Evolutionary conservation across 2,113 vertebrate species (phyloP).

Genomic region (Dicrurus megarhynchus): DNA sequence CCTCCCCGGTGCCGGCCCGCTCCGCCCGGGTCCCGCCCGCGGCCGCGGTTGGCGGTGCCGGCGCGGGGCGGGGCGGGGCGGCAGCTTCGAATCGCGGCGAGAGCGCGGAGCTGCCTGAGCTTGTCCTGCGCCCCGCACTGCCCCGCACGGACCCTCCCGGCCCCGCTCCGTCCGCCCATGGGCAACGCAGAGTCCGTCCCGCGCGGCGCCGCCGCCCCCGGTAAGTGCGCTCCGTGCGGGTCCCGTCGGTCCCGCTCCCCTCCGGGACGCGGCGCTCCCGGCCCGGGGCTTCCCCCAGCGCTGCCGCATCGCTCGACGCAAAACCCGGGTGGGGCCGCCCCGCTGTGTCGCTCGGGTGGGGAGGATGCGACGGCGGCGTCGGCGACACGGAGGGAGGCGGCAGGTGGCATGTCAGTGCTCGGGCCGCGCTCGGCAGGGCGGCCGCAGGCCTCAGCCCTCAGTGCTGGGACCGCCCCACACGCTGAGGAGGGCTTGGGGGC

Average conservation of each 20-base stretch:
- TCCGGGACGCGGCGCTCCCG: neutral
- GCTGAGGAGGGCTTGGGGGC: fast-evolving
- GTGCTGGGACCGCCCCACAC: fast-evolving
- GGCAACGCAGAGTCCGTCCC: conserved; percentile 51
- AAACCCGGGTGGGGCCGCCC: fast-evolving
- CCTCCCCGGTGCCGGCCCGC: neutral
- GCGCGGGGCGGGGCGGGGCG: conserved; percentile 18
- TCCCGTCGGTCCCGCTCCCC: neutral
- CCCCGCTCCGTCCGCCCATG: neutral
- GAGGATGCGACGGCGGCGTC: neutral
- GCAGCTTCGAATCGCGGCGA: conserved; percentile 17
- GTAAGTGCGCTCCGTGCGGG: neutral
- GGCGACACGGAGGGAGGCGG: neutral
- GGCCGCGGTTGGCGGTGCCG: neutral
- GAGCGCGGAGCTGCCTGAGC: neutral
- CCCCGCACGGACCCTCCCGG: fast-evolving
- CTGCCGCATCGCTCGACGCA: neutral
- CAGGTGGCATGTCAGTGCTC: fast-evolving
- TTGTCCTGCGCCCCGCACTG: fast-evolving
- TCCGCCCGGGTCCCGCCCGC: neutral
- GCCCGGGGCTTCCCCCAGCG: neutral
- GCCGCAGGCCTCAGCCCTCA: fast-evolving
- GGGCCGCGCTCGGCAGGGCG: fast-evolving
- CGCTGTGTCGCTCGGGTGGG: neutral
- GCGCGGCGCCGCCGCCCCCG: neutral